phyloP scores from a whole-genome alignment of 2,113 vertebrate genomes.

The Vidua macroura region DNA sequence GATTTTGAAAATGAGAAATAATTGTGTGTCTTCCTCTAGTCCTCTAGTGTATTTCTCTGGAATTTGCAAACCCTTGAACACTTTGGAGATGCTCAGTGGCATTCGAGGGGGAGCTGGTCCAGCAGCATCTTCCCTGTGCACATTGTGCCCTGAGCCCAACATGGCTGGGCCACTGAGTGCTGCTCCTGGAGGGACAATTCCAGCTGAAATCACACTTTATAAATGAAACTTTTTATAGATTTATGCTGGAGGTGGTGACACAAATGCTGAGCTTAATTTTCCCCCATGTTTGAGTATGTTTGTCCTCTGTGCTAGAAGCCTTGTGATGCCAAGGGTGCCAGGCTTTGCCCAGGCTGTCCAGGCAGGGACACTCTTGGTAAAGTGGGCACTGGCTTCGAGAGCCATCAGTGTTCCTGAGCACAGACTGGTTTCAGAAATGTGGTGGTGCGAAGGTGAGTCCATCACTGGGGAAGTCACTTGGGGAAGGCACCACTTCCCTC shows the following conservation, averaged over 20 bases:
- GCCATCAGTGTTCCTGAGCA: neutral
- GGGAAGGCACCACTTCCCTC: neutral
- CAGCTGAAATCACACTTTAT: neutral
- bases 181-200: neutral
- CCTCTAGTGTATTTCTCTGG: neutral
- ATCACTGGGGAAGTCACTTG: rapidly evolving
- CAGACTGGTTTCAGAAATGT: neutral
- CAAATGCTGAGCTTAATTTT: neutral
- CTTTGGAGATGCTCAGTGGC: neutral
- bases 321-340: neutral
- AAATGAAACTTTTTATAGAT: neutral
- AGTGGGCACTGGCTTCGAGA: neutral
- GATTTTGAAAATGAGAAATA: neutral
- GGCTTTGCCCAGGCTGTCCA: neutral
- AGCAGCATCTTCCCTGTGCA: neutral
- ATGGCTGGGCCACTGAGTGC: neutral
- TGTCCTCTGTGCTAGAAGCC: neutral
- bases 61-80: neutral
- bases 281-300: neutral
- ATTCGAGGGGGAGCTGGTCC: neutral
- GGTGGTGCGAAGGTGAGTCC: neutral
- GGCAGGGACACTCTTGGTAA: neutral
- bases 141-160: rapidly evolving
- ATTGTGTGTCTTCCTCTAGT: neutral
- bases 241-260: neutral